Evolutionary conservation across 1,140 invertebrate species (phyloP), one percentile per base, ranked within the genome.

Genomic region (Drosophila subpulchrella): DNA sequence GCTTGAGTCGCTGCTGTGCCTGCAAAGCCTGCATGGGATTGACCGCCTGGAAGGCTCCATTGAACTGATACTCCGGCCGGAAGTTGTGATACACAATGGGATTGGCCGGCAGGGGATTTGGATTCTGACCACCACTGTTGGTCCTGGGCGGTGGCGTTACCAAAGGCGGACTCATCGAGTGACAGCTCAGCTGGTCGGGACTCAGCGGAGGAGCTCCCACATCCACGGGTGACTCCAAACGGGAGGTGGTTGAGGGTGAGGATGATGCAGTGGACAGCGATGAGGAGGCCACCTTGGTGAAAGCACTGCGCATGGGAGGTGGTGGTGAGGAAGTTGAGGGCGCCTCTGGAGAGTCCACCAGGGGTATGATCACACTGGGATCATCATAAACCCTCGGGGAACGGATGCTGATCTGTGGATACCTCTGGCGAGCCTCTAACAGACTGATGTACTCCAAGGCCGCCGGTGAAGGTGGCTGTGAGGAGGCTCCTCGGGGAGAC

Each of bases 141-240:
- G 80, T 81, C 24, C 81, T 74, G 0, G 94, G 82, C 2, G 94
- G 93, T 30, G 94, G 93, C 62, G 93, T 94, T 0, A 94, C 91
- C 13, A 93, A 83, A 0, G 96, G 96, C 10, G 96, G 96, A 90
- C 96, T 96, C 41, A 96, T 93, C 42, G 96, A 96, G 79, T 96
- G 96, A 76, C 96, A 97, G 65, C 94, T 95, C 20, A 95, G 90
- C 65, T 95, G 95, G 80, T 96, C 96, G 0, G 96, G 96, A 68
- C 96, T 96, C 7, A 96, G 93, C 0, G 96, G 96, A 11, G 95
- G 96, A 20, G 95, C 94, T 0, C 80, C 54, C 20, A 81, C 83
- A 57, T 86, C 82, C 61, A 85, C 70, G 0, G 86, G 86, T 6
- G 86, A 90, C 59, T 90, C 86, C 48, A 89, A 15, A 1, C 85